A percentile compares a stretch with the other conserved stretches of the same genome.
These are phyloP conservation scores for Phyllopteryx taeniolatus DNA, from an alignment of 2,113 vertebrate genomes.

Conservation along the genomic window DNA sequence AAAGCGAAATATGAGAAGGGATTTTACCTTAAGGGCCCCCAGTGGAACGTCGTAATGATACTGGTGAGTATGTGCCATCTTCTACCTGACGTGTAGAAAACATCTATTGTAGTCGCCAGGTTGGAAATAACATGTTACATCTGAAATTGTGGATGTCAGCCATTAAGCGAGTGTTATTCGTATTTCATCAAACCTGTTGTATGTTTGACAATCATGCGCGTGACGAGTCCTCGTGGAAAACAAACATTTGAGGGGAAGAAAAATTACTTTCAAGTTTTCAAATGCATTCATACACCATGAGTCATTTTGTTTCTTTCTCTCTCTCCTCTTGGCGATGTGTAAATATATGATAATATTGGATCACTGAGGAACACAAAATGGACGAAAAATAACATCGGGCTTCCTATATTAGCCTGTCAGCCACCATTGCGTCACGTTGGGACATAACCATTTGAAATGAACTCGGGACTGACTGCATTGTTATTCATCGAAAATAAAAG, in stretches of 20 bases:
- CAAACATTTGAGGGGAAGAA: background rate
- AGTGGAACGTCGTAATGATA: background rate
- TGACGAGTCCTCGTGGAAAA: background rate
- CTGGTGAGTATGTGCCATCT: background rate
- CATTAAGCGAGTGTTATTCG: background rate
- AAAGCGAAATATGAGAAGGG: slow-evolving; percentile 1
- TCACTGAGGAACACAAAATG: background rate
- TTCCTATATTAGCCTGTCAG: background rate
- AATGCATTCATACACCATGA: background rate
- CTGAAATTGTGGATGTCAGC: background rate
- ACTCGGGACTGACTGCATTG: background rate
- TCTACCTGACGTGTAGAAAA: background rate
- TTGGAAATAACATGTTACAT: background rate
- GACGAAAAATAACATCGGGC: background rate
- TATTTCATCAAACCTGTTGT: background rate
- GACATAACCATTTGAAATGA: background rate
- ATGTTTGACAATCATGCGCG: background rate
- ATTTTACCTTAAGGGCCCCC: background rate
- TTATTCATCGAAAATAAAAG: background rate
- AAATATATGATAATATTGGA: background rate
- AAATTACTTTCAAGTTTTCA: background rate
- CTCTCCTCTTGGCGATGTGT: background rate
- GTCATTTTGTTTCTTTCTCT: background rate
- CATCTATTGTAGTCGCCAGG: background rate
- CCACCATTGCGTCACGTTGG: background rate